A percentile compares a stretch with the other conserved stretches of the same genome.
phyloP scores from a whole-genome alignment of 2,113 vertebrate genomes.

The Prolemur simus region DNA sequence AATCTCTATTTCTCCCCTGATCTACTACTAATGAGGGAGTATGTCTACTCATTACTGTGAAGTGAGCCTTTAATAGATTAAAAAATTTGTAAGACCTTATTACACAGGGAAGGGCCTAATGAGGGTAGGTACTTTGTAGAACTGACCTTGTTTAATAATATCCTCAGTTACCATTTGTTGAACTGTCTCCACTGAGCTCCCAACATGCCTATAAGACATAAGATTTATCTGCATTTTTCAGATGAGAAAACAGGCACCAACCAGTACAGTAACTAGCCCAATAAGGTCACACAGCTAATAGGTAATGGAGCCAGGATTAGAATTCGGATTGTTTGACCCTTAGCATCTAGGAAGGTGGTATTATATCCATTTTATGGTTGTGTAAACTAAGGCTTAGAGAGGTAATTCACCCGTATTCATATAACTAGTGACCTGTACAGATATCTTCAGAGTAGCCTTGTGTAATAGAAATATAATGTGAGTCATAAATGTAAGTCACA shows the following conservation, averaged over 20 bases:
- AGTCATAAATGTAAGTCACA: background rate
- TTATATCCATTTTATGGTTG: background rate
- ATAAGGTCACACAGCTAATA: background rate
- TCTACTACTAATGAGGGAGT: background rate
- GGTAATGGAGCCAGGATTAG: background rate
- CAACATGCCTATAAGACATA: background rate
- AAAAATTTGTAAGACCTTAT: background rate
- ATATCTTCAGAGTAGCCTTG: background rate
- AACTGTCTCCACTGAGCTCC: conserved; percentile 8
- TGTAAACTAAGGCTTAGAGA: background rate
- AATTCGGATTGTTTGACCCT: background rate
- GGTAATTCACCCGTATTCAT: background rate
- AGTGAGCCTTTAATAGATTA: background rate
- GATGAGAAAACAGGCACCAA: background rate
- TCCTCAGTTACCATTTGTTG: background rate
- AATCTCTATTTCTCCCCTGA: background rate
- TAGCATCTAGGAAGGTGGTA: background rate
- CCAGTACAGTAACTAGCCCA: background rate
- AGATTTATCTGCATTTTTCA: background rate
- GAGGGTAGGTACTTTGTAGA: background rate
- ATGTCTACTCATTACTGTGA: background rate
- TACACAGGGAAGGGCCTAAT: background rate
- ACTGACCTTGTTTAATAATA: background rate
- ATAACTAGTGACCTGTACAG: background rate
- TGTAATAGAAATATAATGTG: background rate